Percentiles rank a stretch among this genome's conserved stretches.
Conservation (phyloP, 2,888 invertebrate genomes). For the Cerceris ruficornis region DNA sequence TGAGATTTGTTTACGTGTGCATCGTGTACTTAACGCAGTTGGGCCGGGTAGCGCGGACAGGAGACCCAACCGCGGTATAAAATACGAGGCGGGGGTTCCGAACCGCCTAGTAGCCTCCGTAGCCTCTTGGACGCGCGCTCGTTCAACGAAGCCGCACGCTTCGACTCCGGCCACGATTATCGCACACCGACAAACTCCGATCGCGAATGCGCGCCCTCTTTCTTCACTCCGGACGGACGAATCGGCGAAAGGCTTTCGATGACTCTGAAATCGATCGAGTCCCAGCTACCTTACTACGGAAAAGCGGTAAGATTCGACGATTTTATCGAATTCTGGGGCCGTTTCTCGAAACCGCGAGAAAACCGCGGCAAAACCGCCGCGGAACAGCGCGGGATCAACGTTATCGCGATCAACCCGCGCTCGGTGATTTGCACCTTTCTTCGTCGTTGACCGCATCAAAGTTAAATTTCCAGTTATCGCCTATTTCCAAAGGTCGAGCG, state of each 20-base stretch:
- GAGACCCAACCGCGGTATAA: slow-evolving; percentile 61
- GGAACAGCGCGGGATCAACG: neutral
- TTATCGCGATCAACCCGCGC: too few relatives aligned
- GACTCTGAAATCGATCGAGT: slow-evolving; percentile 50
- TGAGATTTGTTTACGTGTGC: slow-evolving; percentile 1
- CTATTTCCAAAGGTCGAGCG: too few relatives aligned
- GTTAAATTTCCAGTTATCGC: too few relatives aligned
- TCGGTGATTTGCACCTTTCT: too few relatives aligned
- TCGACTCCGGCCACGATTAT: neutral
- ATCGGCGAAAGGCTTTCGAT: slow-evolving; percentile 20
- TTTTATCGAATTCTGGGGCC: neutral
- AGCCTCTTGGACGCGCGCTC: slow-evolving; percentile 70
- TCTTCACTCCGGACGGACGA: neutral
- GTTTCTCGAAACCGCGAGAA: neutral
- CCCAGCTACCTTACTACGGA: slow-evolving; percentile 31
- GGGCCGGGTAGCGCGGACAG: neutral
- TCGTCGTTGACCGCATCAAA: too few relatives aligned
- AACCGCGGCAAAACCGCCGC: too few relatives aligned
- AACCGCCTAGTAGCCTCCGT: slow-evolving; percentile 66
- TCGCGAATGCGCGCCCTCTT: neutral
- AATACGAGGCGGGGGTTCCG: slow-evolving; percentile 69
- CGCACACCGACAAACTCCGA: neutral
- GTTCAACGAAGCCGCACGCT: slow-evolving; percentile 39
- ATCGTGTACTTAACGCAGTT: neutral
- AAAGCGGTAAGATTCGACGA: slow-evolving; percentile 43